Base-by-base conservation (phyloP, 2,888 invertebrate species). In the Agriopis marginaria region DNA sequence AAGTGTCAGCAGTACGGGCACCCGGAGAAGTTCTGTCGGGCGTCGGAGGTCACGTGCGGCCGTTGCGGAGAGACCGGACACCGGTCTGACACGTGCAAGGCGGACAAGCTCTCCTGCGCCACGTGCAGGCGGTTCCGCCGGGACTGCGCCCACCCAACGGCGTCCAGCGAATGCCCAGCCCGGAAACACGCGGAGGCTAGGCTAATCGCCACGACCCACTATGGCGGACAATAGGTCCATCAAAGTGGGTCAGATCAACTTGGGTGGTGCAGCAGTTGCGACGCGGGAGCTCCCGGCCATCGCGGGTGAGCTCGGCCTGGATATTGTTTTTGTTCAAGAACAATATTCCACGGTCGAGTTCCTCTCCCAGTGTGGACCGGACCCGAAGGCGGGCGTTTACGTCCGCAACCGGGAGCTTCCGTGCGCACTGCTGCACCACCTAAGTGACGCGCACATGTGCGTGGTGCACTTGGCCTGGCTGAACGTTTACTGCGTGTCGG, bases 1-100 rank as follows among this genome's bases (percentile, higher is more conserved):
- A 80, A 74, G 7, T 85, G 86, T 56, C 85, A 86, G 32, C 73
- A 73, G 1, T 83, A 82, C 40, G 84, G 84, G 0, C 81, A 85
- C 74, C 82, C 81, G 0, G 82, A 79, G 10, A 78, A 78, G 3
- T 75, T 72, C 42, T 83, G 82, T 51, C 11, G 74, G 4, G 66
- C 77, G 0, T 50, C 45, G 0, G 50, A 49, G 0, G 32, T 11
- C 0, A 68, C 60, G 0, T 83, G 83, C 17, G 77, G 76, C 0
- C 70, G 64, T 0, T 82, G 82, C 10, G 79, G 82, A 0, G 76
- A 68, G 0, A 8, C 44, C 0, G 82, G 82, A 0, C 82, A 82
- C 51, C 47, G 58, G 5, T 17, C 0, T n/a, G n/a, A n/a, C n/a
- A n/a, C n/a, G n/a, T n/a, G n/a, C n/a, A n/a, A n/a, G n/a, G n/a